Evolutionary conservation across 2,888 invertebrate genomes (phyloP).

Genomic region (Pristionchus fissidentatus): DNA sequence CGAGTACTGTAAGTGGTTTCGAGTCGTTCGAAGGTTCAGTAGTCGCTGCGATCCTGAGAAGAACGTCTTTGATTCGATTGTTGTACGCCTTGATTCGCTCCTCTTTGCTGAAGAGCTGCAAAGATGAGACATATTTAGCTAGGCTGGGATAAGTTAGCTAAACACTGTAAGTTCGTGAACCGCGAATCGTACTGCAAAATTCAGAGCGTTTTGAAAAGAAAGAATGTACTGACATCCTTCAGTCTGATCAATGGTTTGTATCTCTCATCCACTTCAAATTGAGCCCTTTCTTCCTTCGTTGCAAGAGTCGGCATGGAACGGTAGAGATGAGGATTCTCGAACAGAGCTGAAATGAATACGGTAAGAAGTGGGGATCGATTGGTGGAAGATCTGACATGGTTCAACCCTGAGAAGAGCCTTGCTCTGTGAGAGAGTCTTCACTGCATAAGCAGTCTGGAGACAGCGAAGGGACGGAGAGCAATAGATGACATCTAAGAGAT

Average conservation of each 20-base stretch:
- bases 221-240: neutral
- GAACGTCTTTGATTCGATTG: slow-evolving; percentile 19
- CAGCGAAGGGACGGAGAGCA: slow-evolving; percentile 68
- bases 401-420: slow-evolving; percentile 16
- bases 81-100: slow-evolving; percentile 35
- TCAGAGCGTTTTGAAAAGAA: too few species aligned
- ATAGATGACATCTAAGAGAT: slow-evolving; percentile 63
- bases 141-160: neutral
- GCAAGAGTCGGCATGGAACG: slow-evolving; percentile 11
- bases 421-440: slow-evolving; percentile 39
- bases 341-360: slow-evolving; percentile 14
- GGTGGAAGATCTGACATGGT: neutral
- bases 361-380: neutral
- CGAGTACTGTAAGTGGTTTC: slow-evolving; percentile 27
- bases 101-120: slow-evolving; percentile 36
- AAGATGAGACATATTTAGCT: neutral
- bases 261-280: slow-evolving; percentile 34
- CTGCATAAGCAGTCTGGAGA: slow-evolving; percentile 64
- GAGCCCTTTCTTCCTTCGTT: slow-evolving; percentile 35
- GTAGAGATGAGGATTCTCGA: slow-evolving; percentile 45
- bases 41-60: slow-evolving; percentile 29
- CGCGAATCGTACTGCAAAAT: too few species aligned
- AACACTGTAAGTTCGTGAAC: too few species aligned
- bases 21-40: neutral
- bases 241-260: slow-evolving; percentile 29